Evolutionary conservation across 2,797 vertebrate species (phyloP), one percentile per base, ranked within the genome.

Genomic region (Siniperca scherzeri): DNA sequence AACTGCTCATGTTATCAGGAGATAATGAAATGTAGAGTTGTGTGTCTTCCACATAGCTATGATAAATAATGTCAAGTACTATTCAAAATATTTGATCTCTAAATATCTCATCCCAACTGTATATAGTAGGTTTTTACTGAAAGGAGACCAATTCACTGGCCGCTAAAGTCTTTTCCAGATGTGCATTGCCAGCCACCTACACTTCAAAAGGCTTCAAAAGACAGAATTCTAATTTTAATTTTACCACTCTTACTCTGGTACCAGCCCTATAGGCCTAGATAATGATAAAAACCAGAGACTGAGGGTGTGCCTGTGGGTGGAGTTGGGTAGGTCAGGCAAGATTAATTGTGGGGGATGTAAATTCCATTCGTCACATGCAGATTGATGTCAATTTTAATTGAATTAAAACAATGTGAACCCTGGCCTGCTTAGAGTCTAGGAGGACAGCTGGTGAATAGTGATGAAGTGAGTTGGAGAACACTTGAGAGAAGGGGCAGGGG

Each of bases 361-460:
- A 95, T 95, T 94, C 92, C 67, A 94, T 94, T 94, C 33, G 89
- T 94, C 93, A 95, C 91, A 91, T 89, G 89, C 91, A 92, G 92
- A 94, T 92, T 93, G 92, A 92, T 95, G 93, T 94, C 91, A 88
- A 86, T 92, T 94, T 94, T 94, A 95, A 94, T 95, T 94, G 91
- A 95, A 94, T 94, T 94, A 94, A 94, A 93, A 95, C 90, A 93
- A 93, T 88, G 92, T 93, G 92, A 93, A 92, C 90, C 84, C 85
- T 87, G 90, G 89, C 82, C 88, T 72, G 87, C 91, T 88, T 21
- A n/a, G 76, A 93, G 84, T 88, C 84, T 81, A 74, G 78, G 89
- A 89, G 92, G 88, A 93, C 91, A 76, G 87, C 86, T 89, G 87
- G 78, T 90, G 92, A 94, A 93, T 89, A 86, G 85, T 87, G 91